A percentile compares a stretch with the other conserved stretches of the same genome.
Evolutionary conservation across 2,113 vertebrate genomes (phyloP).

Genomic region (Brachionichthys hirsutus): DNA sequence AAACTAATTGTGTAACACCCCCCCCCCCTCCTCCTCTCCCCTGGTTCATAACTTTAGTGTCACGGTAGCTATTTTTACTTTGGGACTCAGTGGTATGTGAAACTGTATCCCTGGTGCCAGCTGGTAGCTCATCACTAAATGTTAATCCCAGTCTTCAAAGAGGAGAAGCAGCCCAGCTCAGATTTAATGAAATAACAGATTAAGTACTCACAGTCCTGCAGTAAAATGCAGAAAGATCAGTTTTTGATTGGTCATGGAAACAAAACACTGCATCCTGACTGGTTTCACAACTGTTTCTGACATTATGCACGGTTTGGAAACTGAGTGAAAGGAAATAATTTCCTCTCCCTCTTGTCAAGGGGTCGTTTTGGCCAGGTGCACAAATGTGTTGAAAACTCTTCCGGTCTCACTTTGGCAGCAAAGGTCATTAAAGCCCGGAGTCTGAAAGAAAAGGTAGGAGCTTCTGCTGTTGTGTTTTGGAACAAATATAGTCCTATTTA

Average conservation of each 20-base stretch:
- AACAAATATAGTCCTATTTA: conserved; percentile 14
- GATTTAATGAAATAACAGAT: conserved; percentile 71
- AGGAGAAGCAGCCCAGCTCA: conserved; percentile 51
- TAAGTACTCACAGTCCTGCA: conserved; percentile 20
- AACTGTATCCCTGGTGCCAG: conserved; percentile 74
- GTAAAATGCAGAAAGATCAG: conserved; percentile 37
- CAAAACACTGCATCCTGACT: background rate
- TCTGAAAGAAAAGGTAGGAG: conserved; percentile 89
- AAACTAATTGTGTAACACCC: conserved; percentile 52
- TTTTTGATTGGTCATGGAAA: conserved; percentile 42
- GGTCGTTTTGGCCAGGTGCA: conserved; percentile 96
- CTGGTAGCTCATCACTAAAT: conserved; percentile 77
- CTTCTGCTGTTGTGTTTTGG: background rate
- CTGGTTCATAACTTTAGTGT: conserved; percentile 75
- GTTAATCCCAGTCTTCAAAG: conserved; percentile 79
- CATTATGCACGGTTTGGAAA: background rate
- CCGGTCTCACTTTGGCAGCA: conserved; percentile 92
- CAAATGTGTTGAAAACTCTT: conserved; percentile 94
- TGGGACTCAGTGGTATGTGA: conserved; percentile 73
- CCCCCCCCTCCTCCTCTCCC: conserved; percentile 16
- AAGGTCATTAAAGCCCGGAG: conserved; percentile 93
- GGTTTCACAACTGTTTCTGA: background rate
- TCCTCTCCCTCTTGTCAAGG: conserved; percentile 65
- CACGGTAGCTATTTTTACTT: conserved; percentile 78
- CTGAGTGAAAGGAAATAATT: background rate